Evolutionary conservation across 2,797 vertebrate genomes (phyloP).

Genomic region (Sebastes oblongus): DNA sequence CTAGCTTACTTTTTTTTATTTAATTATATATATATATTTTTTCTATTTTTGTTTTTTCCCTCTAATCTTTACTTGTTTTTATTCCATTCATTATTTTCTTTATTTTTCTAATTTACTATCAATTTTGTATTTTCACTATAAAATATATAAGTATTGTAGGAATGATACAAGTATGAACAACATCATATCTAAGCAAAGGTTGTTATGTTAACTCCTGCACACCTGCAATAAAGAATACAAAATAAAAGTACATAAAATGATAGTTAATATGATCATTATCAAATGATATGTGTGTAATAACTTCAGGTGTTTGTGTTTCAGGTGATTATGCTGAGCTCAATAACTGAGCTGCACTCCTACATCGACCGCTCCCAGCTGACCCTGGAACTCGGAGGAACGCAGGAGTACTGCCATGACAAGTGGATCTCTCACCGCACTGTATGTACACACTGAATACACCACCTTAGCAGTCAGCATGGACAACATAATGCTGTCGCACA

Average conservation of each 20-base stretch:
- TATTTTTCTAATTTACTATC: too few relatives aligned
- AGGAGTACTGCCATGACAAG: conserved; percentile 95
- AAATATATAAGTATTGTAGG: too few relatives aligned
- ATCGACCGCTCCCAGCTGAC: conserved; percentile 95
- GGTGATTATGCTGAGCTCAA: conserved; percentile 99
- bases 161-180: too few relatives aligned
- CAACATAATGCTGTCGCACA: neutral
- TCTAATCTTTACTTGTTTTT: too few relatives aligned
- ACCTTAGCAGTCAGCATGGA: neutral
- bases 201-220: too few relatives aligned
- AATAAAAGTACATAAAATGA: neutral
- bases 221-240: too few relatives aligned
- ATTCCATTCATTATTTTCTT: too few relatives aligned
- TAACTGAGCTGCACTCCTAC: conserved; percentile 93
- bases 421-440: conserved; percentile 95
- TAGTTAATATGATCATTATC: neutral
- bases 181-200: too few relatives aligned
- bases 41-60: too few relatives aligned
- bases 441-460: conserved; percentile 52
- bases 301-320: conserved; percentile 53
- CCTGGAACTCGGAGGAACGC: conserved; percentile 92
- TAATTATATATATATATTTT: too few relatives aligned
- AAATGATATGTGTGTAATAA: neutral
- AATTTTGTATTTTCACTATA: too few relatives aligned
- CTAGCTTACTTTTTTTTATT: too few relatives aligned